Percentiles rank a stretch among this genome's conserved stretches.
These are phyloP conservation scores for Saguinus imperator DNA, from an alignment of 2,113 vertebrate species.

Conservation along the genomic window DNA sequence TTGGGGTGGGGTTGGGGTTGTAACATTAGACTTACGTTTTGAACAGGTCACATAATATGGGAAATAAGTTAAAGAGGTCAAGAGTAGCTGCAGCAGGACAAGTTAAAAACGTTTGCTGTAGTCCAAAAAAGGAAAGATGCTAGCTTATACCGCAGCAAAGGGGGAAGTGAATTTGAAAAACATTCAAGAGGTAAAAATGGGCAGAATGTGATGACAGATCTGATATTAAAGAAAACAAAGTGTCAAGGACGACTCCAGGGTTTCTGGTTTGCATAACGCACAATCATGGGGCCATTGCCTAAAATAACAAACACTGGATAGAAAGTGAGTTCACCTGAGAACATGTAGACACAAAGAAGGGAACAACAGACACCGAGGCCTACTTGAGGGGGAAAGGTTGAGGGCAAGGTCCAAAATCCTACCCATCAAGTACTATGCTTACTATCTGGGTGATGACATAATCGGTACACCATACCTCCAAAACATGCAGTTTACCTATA, in stretches of 20 bases:
- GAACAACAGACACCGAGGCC: too few relatives aligned
- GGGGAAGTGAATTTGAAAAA: too few relatives aligned
- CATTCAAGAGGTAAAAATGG: neutral
- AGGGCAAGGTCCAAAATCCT: too few relatives aligned
- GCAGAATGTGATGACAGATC: neutral
- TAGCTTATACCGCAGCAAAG: neutral
- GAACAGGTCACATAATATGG: neutral
- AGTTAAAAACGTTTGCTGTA: neutral
- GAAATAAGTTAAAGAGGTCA: too few relatives aligned
- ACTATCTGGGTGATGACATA: too few relatives aligned
- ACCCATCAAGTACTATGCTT: too few relatives aligned
- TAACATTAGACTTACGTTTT: too few relatives aligned
- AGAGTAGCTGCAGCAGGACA: neutral
- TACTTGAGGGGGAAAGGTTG: too few relatives aligned
- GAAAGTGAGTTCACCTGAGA: neutral
- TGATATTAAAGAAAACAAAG: neutral
- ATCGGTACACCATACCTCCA: too few relatives aligned
- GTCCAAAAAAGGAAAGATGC: neutral
- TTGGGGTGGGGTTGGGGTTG: accelerated
- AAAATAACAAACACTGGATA: neutral
- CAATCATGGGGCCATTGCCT: neutral
- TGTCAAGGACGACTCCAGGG: neutral
- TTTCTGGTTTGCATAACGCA: neutral
- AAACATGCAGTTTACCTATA: too few relatives aligned
- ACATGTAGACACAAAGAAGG: too few relatives aligned